phyloP scores from a whole-genome alignment of 23 tunicate genomes.

The Styela plicata region DNA sequence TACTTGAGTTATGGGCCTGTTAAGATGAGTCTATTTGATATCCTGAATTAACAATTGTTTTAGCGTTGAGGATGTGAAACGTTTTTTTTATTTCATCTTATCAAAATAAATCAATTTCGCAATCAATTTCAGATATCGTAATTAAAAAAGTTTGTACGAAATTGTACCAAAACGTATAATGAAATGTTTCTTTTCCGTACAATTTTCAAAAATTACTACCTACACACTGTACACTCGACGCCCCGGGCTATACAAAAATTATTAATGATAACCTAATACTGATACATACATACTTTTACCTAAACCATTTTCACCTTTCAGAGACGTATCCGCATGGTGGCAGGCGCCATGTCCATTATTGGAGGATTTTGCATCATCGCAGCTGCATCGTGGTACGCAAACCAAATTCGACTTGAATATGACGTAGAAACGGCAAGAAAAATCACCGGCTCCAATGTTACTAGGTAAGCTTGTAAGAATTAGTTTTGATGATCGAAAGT shows the following conservation, averaged over 20 bases:
- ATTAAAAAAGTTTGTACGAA: too few species aligned
- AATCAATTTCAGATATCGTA: too few species aligned
- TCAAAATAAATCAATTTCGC: too few species aligned
- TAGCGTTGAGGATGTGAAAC: too few species aligned
- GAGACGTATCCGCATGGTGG: slow-evolving; percentile 68
- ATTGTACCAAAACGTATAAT: too few species aligned
- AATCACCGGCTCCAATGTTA: slow-evolving; percentile 8
- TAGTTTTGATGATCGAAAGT: not conserved
- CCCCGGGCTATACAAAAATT: not conserved
- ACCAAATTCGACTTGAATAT: slow-evolving; percentile 53
- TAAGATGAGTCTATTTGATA: too few species aligned
- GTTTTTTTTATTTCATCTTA: too few species aligned
- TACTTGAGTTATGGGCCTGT: too few species aligned
- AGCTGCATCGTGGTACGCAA: slow-evolving; percentile 84
- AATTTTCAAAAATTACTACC: not conserved
- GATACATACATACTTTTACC: too few species aligned
- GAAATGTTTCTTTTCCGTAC: not conserved
- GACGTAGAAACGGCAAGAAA: slow-evolving; percentile 50
- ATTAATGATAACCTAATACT: not conserved
- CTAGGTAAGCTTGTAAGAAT: slow-evolving; percentile 47
- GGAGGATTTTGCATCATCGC: slow-evolving; percentile 57
- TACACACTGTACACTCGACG: not conserved
- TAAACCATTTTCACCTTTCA: too few species aligned
- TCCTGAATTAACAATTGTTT: too few species aligned
- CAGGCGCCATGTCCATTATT: slow-evolving; percentile 36